phyloP scores from a whole-genome alignment of 2,888 invertebrate species.

The Drosophila buzzatii region DNA sequence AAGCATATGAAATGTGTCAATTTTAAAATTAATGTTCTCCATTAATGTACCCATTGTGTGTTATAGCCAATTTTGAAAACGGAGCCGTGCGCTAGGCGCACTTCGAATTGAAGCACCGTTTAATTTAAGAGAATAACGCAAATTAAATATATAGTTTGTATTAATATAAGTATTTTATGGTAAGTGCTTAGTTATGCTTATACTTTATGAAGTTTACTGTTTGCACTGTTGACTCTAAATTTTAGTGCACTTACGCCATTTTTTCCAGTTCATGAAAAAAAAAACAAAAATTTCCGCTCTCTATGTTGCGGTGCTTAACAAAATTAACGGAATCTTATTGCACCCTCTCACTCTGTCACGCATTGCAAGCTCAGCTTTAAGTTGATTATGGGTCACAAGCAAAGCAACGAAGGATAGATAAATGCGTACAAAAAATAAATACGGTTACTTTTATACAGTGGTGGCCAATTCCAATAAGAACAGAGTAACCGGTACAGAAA shows the following conservation, averaged over 20 bases:
- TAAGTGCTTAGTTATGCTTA: background rate
- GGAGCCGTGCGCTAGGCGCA: slow-evolving; percentile 74
- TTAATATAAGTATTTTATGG: slow-evolving; percentile 21
- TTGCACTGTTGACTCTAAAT: slow-evolving; percentile 4
- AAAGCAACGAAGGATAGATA: slow-evolving; percentile 31
- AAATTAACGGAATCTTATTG: slow-evolving; percentile 53
- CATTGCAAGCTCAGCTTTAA: slow-evolving; percentile 33
- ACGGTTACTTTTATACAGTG: slow-evolving; percentile 51
- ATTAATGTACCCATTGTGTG: slow-evolving; percentile 64
- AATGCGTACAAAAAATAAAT: slow-evolving; percentile 6
- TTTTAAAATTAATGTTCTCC: slow-evolving; percentile 60
- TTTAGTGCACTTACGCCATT: slow-evolving; percentile 26
- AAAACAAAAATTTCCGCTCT: slow-evolving; percentile 14
- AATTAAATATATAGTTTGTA: slow-evolving; percentile 22
- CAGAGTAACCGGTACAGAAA: slow-evolving; percentile 7
- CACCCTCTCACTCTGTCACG: slow-evolving; percentile 32
- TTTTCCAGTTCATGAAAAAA: slow-evolving; percentile 32
- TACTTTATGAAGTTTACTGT: background rate
- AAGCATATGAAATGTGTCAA: slow-evolving; percentile 41
- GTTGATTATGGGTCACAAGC: slow-evolving; percentile 17
- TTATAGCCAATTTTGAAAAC: slow-evolving; percentile 37
- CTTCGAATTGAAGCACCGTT: slow-evolving; percentile 67
- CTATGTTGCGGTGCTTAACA: slow-evolving; percentile 32
- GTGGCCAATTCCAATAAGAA: slow-evolving; percentile 23
- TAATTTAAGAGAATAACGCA: slow-evolving; percentile 20